Evolutionary conservation across 1,140 invertebrate genomes (phyloP).

Genomic region (Notospermus geniculatus): DNA sequence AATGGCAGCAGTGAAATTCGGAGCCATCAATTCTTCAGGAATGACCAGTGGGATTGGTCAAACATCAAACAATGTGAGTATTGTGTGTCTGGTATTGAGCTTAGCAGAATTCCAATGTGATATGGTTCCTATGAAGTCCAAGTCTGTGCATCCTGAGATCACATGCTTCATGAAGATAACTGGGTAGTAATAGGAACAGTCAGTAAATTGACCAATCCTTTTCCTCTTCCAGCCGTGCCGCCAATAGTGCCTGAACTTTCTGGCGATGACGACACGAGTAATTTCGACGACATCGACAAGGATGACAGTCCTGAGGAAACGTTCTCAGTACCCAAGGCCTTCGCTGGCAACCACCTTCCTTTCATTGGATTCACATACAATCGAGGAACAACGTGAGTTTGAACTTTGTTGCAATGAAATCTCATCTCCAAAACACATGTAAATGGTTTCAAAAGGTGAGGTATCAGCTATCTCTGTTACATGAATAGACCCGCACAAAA

Average conservation of each 20-base stretch:
- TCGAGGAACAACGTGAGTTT: constrained; percentile 59
- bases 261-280: constrained; percentile 95
- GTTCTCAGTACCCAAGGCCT: constrained; percentile 94
- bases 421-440: too few species aligned
- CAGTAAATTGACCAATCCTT: background rate
- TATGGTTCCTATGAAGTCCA: too few species aligned
- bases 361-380: constrained; percentile 95
- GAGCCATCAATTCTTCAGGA: constrained; percentile 89
- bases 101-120: too few species aligned
- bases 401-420: too few species aligned
- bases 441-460: too few species aligned
- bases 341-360: constrained; percentile 96
- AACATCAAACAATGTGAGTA: constrained; percentile 69
- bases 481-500: too few species aligned
- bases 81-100: background rate
- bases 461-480: too few species aligned
- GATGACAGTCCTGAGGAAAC: constrained; percentile 56
- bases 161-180: too few species aligned
- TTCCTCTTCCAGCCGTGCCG: constrained; percentile 67
- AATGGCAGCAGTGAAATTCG: constrained; percentile 96
- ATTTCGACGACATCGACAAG: constrained; percentile 96
- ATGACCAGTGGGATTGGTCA: constrained; percentile 97
- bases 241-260: constrained; percentile 93
- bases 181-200: too few species aligned
- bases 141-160: too few species aligned